These are phyloP conservation scores for Empidonax alnorum DNA, from an alignment of 2,113 vertebrate species.

Conservation along the genomic window DNA sequence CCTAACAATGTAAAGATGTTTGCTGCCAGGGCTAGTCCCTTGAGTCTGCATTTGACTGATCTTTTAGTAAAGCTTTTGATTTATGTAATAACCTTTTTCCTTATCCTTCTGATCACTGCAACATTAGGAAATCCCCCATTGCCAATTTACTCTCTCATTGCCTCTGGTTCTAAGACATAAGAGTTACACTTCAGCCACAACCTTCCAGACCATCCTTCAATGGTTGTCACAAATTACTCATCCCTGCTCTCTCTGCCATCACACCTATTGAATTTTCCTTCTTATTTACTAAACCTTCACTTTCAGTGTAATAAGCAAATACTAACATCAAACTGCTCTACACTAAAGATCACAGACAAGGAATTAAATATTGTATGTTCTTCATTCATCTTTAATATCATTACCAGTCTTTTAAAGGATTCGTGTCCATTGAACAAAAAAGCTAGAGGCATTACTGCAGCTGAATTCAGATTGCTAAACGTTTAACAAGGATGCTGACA, in stretches of 20 bases:
- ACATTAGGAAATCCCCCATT: neutral
- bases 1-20: neutral
- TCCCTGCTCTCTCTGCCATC: neutral
- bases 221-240: neutral
- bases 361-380: slow-evolving; percentile 67
- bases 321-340: slow-evolving; percentile 9
- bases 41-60: neutral
- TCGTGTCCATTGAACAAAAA: slow-evolving; percentile 44
- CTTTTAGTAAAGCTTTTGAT: neutral
- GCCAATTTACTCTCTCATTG: neutral
- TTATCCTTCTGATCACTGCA: neutral
- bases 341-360: slow-evolving; percentile 52
- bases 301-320: slow-evolving; percentile 18
- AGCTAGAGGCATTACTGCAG: slow-evolving; percentile 25
- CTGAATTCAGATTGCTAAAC: slow-evolving; percentile 62
- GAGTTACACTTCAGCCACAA: neutral
- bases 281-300: slow-evolving; percentile 30
- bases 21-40: neutral
- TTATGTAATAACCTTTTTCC: neutral
- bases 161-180: neutral
- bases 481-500: slow-evolving; percentile 64
- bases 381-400: slow-evolving; percentile 63
- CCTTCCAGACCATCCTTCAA: neutral
- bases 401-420: slow-evolving; percentile 54
- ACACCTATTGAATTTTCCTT: neutral